Evolutionary conservation across 2,797 vertebrate species (phyloP), one percentile per base, ranked within the genome.

Genomic region (Gallirallus australis): DNA sequence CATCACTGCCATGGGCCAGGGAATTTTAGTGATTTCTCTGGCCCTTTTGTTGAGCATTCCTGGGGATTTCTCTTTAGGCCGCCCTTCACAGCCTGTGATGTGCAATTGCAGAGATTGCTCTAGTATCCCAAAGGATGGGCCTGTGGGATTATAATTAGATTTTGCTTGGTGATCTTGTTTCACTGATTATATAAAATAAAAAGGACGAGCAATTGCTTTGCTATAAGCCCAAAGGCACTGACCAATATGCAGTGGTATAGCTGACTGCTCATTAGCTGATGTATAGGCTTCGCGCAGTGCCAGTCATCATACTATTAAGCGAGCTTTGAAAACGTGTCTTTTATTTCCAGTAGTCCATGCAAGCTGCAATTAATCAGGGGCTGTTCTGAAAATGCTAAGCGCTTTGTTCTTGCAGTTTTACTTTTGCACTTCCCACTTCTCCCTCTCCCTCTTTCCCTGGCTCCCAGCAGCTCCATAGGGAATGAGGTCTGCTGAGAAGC

Each of bases 331-430:
- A 97, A 91, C 70, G 40, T 70, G n/a, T 52, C 52, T 77, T 83
- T 93, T 85, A 75, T 92, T 77, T 70, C 42, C n/a, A 53, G 9
- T 56, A 37, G 39, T 70, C 65, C 33, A 66, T 76, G 66, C 77
- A 87, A 84, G 52, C 82, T 89, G 66, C 56, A 73, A 7, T 87
- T 73, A 72, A 68, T 83, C 18, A 57, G 28, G 25, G 25, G 15
- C 52, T 92, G 52, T 85, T 86, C 72, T 80, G 83, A 76, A 94
- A 86, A 92, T 40, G 30, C 84, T 93, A 75, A 82, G 83, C 91
- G 61, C 73, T 89, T 93, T 89, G 35, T 56, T 92, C 56, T 93
- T 94, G 76, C 71, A 56, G 39, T 65, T 94, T 77, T 33, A 54
- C 37, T 94, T 89, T 81, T 86, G 19, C 48, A 52, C 64, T 66